These are phyloP conservation scores for Drosophila emarginata DNA, from an alignment of 2,888 invertebrate species.

Conservation along the genomic window DNA sequence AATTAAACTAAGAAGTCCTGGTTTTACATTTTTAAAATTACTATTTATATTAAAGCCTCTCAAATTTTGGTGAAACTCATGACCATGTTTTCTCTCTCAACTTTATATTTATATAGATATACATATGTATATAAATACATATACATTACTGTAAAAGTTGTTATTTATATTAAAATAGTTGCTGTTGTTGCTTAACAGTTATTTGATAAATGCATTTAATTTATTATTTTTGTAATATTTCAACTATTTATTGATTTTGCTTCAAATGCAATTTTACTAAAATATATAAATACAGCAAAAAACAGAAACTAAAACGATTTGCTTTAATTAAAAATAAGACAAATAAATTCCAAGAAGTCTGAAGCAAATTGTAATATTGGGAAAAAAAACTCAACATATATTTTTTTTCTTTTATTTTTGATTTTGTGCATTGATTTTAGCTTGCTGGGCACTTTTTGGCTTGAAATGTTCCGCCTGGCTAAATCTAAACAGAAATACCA, in stretches of 20 bases:
- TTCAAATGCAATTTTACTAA: neutral
- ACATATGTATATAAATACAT: too few species aligned
- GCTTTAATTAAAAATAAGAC: slow-evolving; percentile 18
- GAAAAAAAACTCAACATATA: neutral
- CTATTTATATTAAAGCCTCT: too few species aligned
- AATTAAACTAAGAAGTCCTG: too few species aligned
- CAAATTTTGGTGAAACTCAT: too few species aligned
- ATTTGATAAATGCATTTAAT: neutral
- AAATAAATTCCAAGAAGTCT: neutral
- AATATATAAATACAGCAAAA: slow-evolving; percentile 5
- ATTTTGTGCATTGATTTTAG: neutral
- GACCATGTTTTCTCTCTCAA: too few species aligned
- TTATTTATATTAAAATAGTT: neutral
- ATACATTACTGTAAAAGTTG: neutral
- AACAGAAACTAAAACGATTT: slow-evolving; percentile 35
- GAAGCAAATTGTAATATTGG: neutral
- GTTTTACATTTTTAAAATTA: too few species aligned
- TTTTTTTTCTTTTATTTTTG: neutral
- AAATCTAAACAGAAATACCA: slow-evolving; percentile 36
- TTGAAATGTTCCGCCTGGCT: slow-evolving; percentile 41
- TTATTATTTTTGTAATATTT: neutral
- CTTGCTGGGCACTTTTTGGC: neutral
- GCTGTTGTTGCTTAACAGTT: neutral
- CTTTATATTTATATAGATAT: too few species aligned
- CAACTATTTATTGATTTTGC: neutral